Evolutionary conservation across 2,113 vertebrate genomes (phyloP).

Genomic region (Pteronura brasiliensis): DNA sequence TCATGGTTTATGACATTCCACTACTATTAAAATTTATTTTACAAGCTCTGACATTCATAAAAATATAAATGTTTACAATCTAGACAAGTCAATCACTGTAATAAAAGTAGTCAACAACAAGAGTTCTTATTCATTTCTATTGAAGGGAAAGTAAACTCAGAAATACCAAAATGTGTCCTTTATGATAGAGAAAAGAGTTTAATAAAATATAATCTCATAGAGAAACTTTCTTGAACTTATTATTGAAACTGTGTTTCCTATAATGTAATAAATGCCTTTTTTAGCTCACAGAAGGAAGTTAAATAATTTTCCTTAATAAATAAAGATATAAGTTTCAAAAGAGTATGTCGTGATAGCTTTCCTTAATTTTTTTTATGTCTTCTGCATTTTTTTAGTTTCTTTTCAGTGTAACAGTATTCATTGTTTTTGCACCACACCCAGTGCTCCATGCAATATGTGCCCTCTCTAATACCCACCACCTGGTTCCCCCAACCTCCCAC

Average conservation of each 20-base stretch:
- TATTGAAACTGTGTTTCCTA: not conserved
- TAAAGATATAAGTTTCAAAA: not conserved
- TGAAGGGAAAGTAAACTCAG: not conserved
- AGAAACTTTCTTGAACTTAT: not conserved
- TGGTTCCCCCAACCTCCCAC: too few species aligned
- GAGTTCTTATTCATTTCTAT: not conserved
- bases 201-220: not conserved
- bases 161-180: not conserved
- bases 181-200: not conserved
- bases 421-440: too few species aligned
- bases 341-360: not conserved
- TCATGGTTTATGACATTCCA: not conserved
- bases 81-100: not conserved
- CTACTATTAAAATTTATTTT: conserved; percentile 21
- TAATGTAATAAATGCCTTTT: not conserved
- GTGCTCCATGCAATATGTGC: too few species aligned
- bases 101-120: not conserved
- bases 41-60: not conserved
- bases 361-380: not conserved
- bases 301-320: not conserved
- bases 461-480: too few species aligned
- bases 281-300: not conserved
- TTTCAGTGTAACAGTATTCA: too few species aligned
- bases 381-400: too few species aligned
- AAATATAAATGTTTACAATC: conserved; percentile 1